Evolutionary conservation across 2,113 vertebrate species (phyloP), one percentile per base, ranked within the genome.

Genomic region (Leptocoma aspasia): DNA sequence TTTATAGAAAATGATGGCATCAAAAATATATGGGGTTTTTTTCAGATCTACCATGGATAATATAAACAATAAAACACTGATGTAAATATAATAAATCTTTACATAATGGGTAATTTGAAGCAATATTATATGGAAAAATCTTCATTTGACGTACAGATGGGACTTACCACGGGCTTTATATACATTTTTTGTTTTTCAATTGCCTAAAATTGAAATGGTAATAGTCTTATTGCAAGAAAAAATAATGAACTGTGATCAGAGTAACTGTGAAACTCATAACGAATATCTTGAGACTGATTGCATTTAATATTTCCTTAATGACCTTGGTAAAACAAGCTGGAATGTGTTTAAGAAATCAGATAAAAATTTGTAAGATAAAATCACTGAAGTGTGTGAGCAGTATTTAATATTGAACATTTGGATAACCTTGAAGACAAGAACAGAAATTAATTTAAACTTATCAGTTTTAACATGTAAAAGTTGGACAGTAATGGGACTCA

Each of bases 21-120:
- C 6, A 6, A 68, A 73, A 72, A 35, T 20, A 27, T 2, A 1
- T 8, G 8, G 0, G 0, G 0, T 59, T 39, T 78, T 44, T 44
- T 72, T 37, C 14, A 52, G 27, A 39, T 61, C 4, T 79, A 14
- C 13, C 5, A 27, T 20, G 18, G 20, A 57, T 49, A 82, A 49
- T 15, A 56, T 39, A 60, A 16, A 6, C 6, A 59, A 33, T 30
- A 56, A 66, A 30, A 0, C 4, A 57, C 11, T 28, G 10, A 69
- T 1, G 0, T 57, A 85, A 79, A 88, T 22, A 50, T 15, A 65
- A 20, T 16, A 72, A n/a, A 56, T 47, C 10, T 64, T 80, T 60
- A 47, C 2, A 64, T 72, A 63, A 47, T 72, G 61, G 6, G 5
- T 47, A 1, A 60, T 83, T 77, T 56, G 7, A 12, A 47, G 23